A percentile compares a stretch with the other conserved stretches of the same genome.
phyloP scores from a whole-genome alignment of 2,797 vertebrate genomes.

The Eulemur albifrons region DNA sequence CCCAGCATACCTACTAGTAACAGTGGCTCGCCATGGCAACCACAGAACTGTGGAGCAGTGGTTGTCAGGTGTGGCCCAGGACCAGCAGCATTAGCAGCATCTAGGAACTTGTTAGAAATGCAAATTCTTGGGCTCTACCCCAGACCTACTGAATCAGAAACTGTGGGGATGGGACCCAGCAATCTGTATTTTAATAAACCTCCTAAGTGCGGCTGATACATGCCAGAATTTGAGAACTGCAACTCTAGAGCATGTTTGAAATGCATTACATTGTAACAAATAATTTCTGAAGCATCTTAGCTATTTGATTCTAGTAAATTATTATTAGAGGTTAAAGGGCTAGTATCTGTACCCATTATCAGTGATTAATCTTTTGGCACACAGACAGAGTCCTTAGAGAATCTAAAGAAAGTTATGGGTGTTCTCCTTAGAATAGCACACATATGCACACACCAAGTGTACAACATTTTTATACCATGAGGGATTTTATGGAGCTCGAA shows the following conservation, averaged over 20 bases:
- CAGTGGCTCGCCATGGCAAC: not conserved
- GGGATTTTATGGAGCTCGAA: not conserved
- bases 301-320: not conserved
- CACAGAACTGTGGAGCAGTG: not conserved
- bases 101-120: not conserved
- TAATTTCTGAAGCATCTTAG: slow-evolving; percentile 28
- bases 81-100: not conserved
- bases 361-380: not conserved
- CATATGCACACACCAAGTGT: not conserved
- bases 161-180: not conserved
- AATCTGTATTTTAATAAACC: not conserved
- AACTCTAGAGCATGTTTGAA: not conserved
- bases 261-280: not conserved
- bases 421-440: not conserved
- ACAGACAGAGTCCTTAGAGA: not conserved
- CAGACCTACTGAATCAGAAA: not conserved
- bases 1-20: not conserved
- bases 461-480: not conserved
- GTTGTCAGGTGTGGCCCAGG: not conserved
- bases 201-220: not conserved
- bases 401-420: not conserved
- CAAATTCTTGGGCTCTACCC: not conserved
- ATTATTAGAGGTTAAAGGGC: not conserved
- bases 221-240: not conserved
- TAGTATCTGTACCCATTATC: not conserved